A percentile compares a stretch with the other conserved stretches of the same genome.
These are phyloP conservation scores for Caenorhabditis doughertyi DNA, from an alignment of 2,888 invertebrate genomes.

Conservation along the genomic window DNA sequence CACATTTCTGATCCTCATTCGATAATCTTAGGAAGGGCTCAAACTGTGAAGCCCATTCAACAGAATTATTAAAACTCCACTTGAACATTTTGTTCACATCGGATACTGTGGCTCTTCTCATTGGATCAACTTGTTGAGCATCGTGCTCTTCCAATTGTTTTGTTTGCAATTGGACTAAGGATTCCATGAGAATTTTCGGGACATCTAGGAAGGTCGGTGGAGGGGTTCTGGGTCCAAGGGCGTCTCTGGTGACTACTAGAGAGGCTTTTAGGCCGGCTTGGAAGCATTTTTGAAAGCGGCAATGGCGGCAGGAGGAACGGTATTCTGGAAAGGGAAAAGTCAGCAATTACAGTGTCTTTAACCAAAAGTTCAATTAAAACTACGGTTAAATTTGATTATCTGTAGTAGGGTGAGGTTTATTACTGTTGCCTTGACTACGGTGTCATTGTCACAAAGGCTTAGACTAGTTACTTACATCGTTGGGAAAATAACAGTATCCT, in stretches of 20 bases:
- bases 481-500: too few relatives aligned
- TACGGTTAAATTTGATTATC: too few relatives aligned
- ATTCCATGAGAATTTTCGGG: background rate
- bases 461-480: too few relatives aligned
- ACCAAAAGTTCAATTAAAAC: too few relatives aligned
- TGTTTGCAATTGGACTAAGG: conserved; percentile 14
- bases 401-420: too few relatives aligned
- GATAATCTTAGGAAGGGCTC: conserved; percentile 53
- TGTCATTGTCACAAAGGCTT: too few relatives aligned
- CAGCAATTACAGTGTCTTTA: too few relatives aligned
- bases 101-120: conserved; percentile 61
- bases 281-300: conserved; percentile 61
- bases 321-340: conserved; percentile 52
- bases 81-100: conserved; percentile 71
- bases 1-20: conserved; percentile 54
- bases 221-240: background rate
- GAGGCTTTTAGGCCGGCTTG: conserved; percentile 60
- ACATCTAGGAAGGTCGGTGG: background rate
- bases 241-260: conserved; percentile 61
- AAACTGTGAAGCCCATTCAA: conserved; percentile 70
- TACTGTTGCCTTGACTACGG: too few relatives aligned
- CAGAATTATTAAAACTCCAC: conserved; percentile 62
- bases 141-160: conserved; percentile 15
- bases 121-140: background rate
- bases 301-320: conserved; percentile 64